Evolutionary conservation across 2,888 invertebrate genomes (phyloP).

Genomic region (Cheiracanthium punctorium): DNA sequence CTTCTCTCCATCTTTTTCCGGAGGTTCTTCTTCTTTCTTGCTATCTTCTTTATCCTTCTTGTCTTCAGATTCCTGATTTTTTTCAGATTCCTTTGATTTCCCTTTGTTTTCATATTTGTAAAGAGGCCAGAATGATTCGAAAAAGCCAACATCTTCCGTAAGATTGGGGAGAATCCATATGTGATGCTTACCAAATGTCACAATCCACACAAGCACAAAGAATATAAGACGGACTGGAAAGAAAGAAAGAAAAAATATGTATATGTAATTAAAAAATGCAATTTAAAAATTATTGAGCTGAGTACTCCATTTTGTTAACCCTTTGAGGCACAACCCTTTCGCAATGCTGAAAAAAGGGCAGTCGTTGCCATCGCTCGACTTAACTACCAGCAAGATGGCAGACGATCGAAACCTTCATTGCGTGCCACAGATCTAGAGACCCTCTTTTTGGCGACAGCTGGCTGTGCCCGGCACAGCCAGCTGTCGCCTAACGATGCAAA

Average conservation of each 20-base stretch:
- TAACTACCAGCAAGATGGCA: no score
- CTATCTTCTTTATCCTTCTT: slow-evolving; percentile 84
- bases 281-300: no score
- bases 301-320: no score
- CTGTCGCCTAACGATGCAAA: no score
- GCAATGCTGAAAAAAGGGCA: no score
- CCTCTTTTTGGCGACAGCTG: no score
- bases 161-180: slow-evolving; percentile 99
- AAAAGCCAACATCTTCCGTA: slow-evolving; percentile 98
- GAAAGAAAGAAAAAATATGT: neutral
- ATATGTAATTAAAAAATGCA: no score
- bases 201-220: slow-evolving; percentile 92
- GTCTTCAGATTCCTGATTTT: slow-evolving; percentile 82
- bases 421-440: no score
- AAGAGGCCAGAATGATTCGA: slow-evolving; percentile 98
- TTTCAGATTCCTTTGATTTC: slow-evolving; percentile 80
- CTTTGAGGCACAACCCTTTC: no score
- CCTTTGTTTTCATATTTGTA: slow-evolving; percentile 93
- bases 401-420: no score
- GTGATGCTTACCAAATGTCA: slow-evolving; percentile 92
- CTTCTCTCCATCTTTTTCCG: slow-evolving; percentile 81
- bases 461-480: no score
- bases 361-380: no score
- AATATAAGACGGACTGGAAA: slow-evolving; percentile 86
- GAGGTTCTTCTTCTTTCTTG: slow-evolving; percentile 82